Evolutionary conservation across 2,888 invertebrate species (phyloP).

Genomic region (Megalurothrips usitatus): DNA sequence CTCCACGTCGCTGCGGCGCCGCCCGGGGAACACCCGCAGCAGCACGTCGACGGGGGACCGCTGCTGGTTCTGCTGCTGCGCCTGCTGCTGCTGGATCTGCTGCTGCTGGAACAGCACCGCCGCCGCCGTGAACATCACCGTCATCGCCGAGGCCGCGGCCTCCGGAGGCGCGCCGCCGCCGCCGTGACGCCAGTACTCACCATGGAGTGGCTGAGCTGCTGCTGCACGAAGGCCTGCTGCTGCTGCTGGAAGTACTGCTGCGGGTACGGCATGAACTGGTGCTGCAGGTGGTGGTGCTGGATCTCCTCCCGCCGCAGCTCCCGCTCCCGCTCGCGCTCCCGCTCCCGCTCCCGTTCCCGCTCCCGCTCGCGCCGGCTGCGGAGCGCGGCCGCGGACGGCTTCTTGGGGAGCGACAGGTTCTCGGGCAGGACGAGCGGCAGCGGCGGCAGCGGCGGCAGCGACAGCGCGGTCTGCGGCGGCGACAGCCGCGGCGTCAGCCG

Average conservation of each 20-base stretch:
- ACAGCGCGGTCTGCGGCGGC: constrained; percentile 39
- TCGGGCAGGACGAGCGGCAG: constrained; percentile 53
- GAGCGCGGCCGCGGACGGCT: constrained; percentile 41
- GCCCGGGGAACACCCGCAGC: constrained; percentile 81
- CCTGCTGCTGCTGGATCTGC: constrained; percentile 38
- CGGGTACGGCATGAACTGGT: constrained; percentile 35
- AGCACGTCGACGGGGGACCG: constrained; percentile 84
- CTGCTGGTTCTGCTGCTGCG: constrained; percentile 45
- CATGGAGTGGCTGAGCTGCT: constrained; percentile 42
- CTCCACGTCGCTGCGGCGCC: constrained; percentile 81
- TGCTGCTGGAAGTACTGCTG: constrained; percentile 37
- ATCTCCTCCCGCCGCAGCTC: constrained; percentile 16
- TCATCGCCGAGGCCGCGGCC: neutral
- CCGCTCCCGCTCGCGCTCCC: neutral
- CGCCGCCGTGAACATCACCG: neutral
- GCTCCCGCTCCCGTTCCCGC: neutral
- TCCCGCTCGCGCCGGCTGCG: constrained; percentile 41
- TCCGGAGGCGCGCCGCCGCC: neutral
- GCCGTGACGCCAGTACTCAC: constrained; percentile 39
- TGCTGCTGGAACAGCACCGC: constrained; percentile 39
- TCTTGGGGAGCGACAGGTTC: constrained; percentile 73
- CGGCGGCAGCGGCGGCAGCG: constrained; percentile 43
- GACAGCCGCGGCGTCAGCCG: constrained; percentile 36
- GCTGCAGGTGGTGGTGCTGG: constrained; percentile 25
- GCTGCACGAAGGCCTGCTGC: constrained; percentile 42